phyloP scores from a whole-genome alignment of 1,140 invertebrate species.

The Temnothorax curvispinosus region DNA sequence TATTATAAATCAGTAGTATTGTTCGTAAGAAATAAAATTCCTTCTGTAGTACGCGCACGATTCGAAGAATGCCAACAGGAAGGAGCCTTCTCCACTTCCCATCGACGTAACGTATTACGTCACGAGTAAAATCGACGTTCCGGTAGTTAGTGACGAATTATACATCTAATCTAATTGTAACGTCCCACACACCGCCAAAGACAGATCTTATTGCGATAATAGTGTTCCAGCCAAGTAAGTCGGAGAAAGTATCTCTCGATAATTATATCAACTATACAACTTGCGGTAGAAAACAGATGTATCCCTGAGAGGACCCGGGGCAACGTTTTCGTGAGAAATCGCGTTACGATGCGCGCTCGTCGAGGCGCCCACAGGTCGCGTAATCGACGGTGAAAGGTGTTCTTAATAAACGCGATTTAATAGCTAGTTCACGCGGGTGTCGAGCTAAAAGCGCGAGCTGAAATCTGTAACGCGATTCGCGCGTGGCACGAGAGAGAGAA shows the following conservation, averaged over 20 bases:
- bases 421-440: background rate
- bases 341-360: background rate
- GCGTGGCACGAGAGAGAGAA: background rate
- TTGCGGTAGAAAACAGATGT: background rate
- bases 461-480: background rate
- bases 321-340: conserved; percentile 58
- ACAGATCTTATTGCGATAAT: conserved; percentile 64
- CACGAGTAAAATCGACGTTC: conserved; percentile 34
- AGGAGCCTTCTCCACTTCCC: background rate
- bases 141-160: conserved; percentile 49
- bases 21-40: background rate
- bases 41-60: background rate
- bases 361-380: background rate
- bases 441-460: background rate
- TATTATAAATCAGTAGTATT: background rate
- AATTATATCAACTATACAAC: background rate
- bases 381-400: background rate
- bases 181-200: background rate
- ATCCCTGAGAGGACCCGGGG: background rate
- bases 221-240: conserved; percentile 2
- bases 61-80: background rate
- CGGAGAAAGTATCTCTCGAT: conserved; percentile 65
- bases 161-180: conserved; percentile 68
- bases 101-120: conserved; percentile 22
- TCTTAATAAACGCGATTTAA: conserved; percentile 2